These are phyloP conservation scores for Hylia prasina DNA, from an alignment of 2,113 vertebrate species.

Conservation along the genomic window DNA sequence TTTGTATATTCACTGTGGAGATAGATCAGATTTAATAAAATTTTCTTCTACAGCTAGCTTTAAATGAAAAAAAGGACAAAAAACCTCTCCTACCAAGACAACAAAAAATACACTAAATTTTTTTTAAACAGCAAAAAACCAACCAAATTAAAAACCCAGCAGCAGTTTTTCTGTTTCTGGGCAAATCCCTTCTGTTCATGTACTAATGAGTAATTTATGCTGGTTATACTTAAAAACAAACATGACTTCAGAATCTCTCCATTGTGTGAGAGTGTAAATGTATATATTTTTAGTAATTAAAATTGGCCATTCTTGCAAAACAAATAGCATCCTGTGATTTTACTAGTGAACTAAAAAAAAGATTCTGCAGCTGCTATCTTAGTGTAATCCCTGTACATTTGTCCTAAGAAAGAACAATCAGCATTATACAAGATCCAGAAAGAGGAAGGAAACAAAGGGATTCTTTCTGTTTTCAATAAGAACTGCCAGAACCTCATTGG, in stretches of 20 bases:
- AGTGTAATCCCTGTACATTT: conserved; percentile 27
- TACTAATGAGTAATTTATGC: background rate
- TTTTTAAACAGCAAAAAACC: background rate
- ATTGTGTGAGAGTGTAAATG: background rate
- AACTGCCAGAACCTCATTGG: conserved; percentile 20
- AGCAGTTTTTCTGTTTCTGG: background rate
- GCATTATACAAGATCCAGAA: conserved; percentile 22
- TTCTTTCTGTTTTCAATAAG: conserved; percentile 47
- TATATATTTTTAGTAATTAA: conserved; percentile 34
- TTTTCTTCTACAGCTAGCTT: background rate
- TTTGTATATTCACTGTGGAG: background rate
- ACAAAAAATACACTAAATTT: background rate
- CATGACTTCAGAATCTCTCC: background rate
- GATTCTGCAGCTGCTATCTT: conserved; percentile 38
- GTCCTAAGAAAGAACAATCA: conserved; percentile 45
- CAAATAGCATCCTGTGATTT: conserved; percentile 40
- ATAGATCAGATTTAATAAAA: background rate
- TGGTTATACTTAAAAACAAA: conserved; percentile 7
- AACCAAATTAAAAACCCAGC: background rate
- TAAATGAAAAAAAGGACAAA: background rate
- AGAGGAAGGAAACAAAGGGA: conserved; percentile 53
- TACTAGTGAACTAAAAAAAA: conserved; percentile 40
- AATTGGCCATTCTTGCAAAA: conserved; percentile 35
- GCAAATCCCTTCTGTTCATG: background rate
- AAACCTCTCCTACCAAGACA: background rate